phyloP scores from a whole-genome alignment of 2,797 vertebrate species.

The Danio jaintianensis region DNA sequence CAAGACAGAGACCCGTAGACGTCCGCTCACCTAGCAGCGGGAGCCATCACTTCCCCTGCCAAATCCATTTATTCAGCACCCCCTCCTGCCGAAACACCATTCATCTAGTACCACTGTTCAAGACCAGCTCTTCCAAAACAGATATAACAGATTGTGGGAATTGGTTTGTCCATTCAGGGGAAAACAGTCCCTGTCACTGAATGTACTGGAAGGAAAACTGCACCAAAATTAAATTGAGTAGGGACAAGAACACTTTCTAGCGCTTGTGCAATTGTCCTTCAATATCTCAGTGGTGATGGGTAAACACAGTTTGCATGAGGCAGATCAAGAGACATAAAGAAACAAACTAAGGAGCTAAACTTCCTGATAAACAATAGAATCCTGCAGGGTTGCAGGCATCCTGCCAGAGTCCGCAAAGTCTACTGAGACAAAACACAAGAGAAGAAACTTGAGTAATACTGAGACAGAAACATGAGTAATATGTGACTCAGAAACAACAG shows the following conservation, averaged over 20 bases:
- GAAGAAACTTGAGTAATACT: too few relatives aligned
- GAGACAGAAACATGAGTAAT: neutral
- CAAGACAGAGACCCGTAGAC: slow-evolving; percentile 21
- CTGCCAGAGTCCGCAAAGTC: slow-evolving; percentile 13
- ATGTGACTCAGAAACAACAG: neutral
- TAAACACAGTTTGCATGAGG: neutral
- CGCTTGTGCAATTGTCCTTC: neutral
- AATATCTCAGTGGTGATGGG: neutral
- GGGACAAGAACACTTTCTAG: neutral
- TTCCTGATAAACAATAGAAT: slow-evolving; percentile 27
- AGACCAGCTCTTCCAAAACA: neutral
- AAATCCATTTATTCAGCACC: slow-evolving; percentile 35
- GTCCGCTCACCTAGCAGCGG: slow-evolving; percentile 18
- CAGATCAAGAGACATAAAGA: slow-evolving; percentile 1
- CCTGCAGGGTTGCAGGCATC: neutral
- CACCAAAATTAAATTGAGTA: neutral
- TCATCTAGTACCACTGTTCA: slow-evolving; percentile 11
- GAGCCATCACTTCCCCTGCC: slow-evolving; percentile 33
- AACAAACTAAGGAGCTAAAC: slow-evolving; percentile 18
- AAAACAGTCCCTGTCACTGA: slow-evolving; percentile 20
- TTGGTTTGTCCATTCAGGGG: neutral
- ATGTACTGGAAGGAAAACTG: slow-evolving; percentile 1
- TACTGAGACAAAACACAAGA: neutral
- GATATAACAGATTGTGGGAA: neutral
- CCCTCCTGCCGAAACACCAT: slow-evolving; percentile 23